Evolutionary conservation across 2,113 vertebrate genomes (phyloP).

Genomic region (Pseudolaguvia tuberculata): DNA sequence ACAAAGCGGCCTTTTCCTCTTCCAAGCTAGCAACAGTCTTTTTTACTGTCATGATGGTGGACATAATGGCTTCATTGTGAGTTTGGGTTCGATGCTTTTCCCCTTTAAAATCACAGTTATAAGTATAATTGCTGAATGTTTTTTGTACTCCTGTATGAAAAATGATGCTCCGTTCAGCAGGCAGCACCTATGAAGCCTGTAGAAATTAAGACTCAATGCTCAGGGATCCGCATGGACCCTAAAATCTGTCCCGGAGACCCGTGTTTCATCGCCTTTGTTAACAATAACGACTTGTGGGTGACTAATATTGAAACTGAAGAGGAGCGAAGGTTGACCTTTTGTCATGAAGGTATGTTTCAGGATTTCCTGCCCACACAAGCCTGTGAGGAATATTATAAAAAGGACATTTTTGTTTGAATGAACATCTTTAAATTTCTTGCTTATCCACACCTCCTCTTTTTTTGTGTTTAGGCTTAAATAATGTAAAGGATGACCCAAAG

Average conservation of each 20-base stretch:
- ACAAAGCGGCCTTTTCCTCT: constrained; percentile 91
- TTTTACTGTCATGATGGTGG: constrained; percentile 93
- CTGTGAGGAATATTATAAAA: not conserved
- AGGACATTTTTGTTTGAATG: not conserved
- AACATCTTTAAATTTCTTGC: not conserved
- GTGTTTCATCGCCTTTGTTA: constrained; percentile 89
- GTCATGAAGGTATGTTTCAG: constrained; percentile 80
- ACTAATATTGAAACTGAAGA: constrained; percentile 84
- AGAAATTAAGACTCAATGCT: constrained; percentile 92
- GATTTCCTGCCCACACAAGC: not conserved
- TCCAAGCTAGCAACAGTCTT: constrained; percentile 97
- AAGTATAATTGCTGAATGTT: not conserved
- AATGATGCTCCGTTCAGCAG: constrained; percentile 67
- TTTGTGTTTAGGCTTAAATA: constrained; percentile 75
- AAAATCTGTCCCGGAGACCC: constrained; percentile 90
- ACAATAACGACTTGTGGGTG: constrained; percentile 92
- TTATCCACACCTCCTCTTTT: not conserved
- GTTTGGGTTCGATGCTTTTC: constrained; percentile 46
- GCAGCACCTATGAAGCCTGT: constrained; percentile 88
- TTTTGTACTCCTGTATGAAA: constrained; percentile 7
- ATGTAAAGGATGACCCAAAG: constrained; percentile 87
- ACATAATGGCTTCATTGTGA: constrained; percentile 92
- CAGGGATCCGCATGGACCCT: constrained; percentile 93
- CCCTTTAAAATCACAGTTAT: not conserved
- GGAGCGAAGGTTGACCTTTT: constrained; percentile 83